Evolutionary conservation across 2,113 vertebrate genomes (phyloP).

Genomic region (Aspiorhynchus laticeps): DNA sequence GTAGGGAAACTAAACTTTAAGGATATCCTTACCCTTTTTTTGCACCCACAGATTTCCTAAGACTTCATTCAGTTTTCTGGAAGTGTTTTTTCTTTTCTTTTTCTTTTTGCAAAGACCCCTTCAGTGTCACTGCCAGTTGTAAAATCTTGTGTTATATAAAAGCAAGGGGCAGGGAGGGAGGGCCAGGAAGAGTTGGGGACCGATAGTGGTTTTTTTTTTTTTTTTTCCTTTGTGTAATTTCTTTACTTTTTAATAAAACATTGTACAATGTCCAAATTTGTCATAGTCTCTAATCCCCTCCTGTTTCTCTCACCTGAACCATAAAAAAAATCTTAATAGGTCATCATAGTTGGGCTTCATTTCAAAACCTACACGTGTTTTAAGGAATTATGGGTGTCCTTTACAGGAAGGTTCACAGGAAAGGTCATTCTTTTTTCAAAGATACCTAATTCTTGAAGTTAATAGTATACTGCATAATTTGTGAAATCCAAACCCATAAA

Average conservation of each 20-base stretch:
- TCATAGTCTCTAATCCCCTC: conserved; percentile 22
- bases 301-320: conserved; percentile 19
- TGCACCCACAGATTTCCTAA: conserved; percentile 59
- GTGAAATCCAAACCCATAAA: not conserved
- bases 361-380: not conserved
- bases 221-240: conserved; percentile 48
- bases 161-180: conserved; percentile 36
- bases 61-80: conserved; percentile 40
- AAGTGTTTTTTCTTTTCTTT: conserved; percentile 48
- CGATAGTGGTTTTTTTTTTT: not conserved
- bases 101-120: conserved; percentile 36
- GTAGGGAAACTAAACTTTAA: conserved; percentile 24
- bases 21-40: conserved; percentile 59
- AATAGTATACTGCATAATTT: not conserved
- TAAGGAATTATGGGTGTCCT: not conserved
- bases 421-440: not conserved
- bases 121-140: conserved; percentile 69
- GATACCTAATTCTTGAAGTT: not conserved
- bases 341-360: not conserved
- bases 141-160: conserved; percentile 60
- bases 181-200: not conserved
- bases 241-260: conserved; percentile 73
- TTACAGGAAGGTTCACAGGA: not conserved
- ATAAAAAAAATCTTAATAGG: not conserved
- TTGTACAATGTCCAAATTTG: conserved; percentile 52